Base-by-base conservation (phyloP, 2,113 vertebrate species). In the Percopsis transmontana region DNA sequence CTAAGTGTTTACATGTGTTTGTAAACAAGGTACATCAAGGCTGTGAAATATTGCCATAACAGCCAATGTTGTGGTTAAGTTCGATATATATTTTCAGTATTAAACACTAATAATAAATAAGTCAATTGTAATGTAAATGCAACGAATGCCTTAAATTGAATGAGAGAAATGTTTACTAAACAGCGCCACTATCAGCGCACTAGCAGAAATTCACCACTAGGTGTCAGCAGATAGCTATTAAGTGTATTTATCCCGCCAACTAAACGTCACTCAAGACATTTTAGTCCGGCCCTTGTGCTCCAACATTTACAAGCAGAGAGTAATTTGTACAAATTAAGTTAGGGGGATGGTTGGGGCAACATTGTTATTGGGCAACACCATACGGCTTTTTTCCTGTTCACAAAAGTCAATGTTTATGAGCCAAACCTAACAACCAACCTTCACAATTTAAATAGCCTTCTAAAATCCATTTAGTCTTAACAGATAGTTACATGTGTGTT, bases 231-330 rank as follows among this genome's bases (percentile, higher is more conserved):
- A 85, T 12, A 39, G 59, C 70, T 45, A n/a, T 13, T 0, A 56
- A 79, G 69, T 44, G 68, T 52, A 2, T 64, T 66, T 14, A 18
- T 19, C 55, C 62, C 5, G 27, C 27, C 27, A 33, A 33, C 27
- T 33, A 7, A 7, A 6, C 27, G 2, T 33, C 5, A 33, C 27
- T 24, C 58, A 54, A 55, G 1, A 20, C 47, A 40, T 20, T 14
- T 61, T 60, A 67, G 40, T 56, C 33, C 20, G 68, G 39, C 62
- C 55, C 23, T 41, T 54, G 66, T 64, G 61, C 66, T 66, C 51
- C 12, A 75, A 73, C 70, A 80, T 88, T 87, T 81, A 85, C 68
- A 62, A 87, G 81, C 68, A 70, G 42, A 62, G 61, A 6, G 69
- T 75, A 78, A 77, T 66, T 76, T 21, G 40, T 76, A 66, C 48